Percentiles rank a stretch among this genome's conserved stretches.
Conservation (phyloP, 2,888 invertebrate species). For the Tigriopus californicus region DNA sequence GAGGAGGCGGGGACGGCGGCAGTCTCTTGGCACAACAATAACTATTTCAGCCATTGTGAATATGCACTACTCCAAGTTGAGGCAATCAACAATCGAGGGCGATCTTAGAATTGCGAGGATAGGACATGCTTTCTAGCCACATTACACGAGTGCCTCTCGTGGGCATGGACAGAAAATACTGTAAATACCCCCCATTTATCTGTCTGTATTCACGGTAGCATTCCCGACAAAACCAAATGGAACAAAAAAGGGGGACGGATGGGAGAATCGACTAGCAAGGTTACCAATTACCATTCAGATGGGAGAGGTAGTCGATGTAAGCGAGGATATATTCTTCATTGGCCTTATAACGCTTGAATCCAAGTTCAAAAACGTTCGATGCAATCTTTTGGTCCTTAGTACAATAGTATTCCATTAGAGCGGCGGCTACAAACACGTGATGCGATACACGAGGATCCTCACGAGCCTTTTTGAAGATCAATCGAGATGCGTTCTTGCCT, state of each 20-base stretch:
- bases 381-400: slow-evolving; percentile 94
- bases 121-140: neutral
- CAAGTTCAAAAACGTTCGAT: slow-evolving; percentile 88
- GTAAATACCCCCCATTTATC: too few species aligned
- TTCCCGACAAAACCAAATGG: too few species aligned
- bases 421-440: slow-evolving; percentile 90
- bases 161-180: neutral
- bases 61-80: too few species aligned
- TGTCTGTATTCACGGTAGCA: too few species aligned
- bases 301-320: slow-evolving; percentile 90
- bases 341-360: slow-evolving; percentile 85
- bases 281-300: slow-evolving; percentile 57
- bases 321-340: slow-evolving; percentile 85
- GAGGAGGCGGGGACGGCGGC: too few species aligned
- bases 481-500: slow-evolving; percentile 87
- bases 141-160: neutral
- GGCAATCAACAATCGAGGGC: slow-evolving; percentile 7
- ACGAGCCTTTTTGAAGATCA: slow-evolving; percentile 81
- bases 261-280: too few species aligned
- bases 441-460: slow-evolving; percentile 65
- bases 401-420: slow-evolving; percentile 97
- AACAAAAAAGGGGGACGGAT: too few species aligned
- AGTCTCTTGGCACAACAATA: too few species aligned
- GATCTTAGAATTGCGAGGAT: slow-evolving; percentile 4
- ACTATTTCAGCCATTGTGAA: too few species aligned